A percentile compares a stretch with the other conserved stretches of the same genome.
Conservation (phyloP, 2,113 vertebrate genomes). For the Centrocercus urophasianus region DNA sequence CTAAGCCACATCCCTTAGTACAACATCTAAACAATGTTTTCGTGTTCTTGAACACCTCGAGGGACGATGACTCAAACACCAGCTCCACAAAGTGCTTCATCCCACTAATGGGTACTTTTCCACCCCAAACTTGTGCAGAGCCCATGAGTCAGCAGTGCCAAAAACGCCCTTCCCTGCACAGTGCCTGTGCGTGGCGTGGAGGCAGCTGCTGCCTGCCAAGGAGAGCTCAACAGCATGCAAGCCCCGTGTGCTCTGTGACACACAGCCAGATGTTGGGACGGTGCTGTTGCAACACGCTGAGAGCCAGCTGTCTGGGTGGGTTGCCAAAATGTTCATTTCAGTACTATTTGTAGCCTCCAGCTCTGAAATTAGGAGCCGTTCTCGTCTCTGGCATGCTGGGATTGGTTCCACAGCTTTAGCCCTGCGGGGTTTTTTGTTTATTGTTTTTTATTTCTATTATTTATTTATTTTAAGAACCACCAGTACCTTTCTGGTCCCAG, state of each 20-base stretch:
- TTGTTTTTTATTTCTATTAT: neutral
- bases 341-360: neutral
- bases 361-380: neutral
- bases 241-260: accelerated
- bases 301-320: neutral
- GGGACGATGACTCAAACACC: accelerated
- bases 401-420: neutral
- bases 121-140: neutral
- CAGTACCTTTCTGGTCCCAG: neutral
- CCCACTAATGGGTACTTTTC: neutral
- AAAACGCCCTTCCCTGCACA: accelerated
- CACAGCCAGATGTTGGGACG: neutral
- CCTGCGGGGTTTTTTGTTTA: neutral
- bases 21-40: too few relatives aligned
- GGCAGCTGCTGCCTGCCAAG: accelerated
- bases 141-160: neutral
- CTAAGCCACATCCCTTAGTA: too few relatives aligned
- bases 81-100: neutral
- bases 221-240: accelerated
- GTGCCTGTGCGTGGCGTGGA: too few relatives aligned
- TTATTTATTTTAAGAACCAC: neutral
- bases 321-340: neutral
- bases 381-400: neutral
- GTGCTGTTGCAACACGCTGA: neutral
- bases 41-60: too few relatives aligned